These are phyloP conservation scores for Engystomops pustulosus DNA, from an alignment of 2,113 vertebrate genomes.

Conservation along the genomic window DNA sequence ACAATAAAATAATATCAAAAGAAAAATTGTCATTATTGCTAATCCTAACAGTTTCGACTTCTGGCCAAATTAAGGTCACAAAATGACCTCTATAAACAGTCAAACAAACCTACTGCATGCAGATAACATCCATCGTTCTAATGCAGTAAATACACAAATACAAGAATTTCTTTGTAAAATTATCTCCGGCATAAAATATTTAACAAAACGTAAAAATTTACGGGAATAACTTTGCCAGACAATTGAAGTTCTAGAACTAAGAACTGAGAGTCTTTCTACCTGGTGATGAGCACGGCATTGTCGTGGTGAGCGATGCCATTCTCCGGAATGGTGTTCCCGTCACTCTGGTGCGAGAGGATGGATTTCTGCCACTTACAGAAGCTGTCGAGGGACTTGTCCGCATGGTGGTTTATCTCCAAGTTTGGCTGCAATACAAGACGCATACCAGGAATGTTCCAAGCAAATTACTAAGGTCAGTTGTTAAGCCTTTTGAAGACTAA, in stretches of 20 bases:
- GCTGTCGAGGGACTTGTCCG: conserved; percentile 99
- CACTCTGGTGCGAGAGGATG: conserved; percentile 94
- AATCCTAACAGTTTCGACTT: background rate
- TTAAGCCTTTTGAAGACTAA: conserved; percentile 82
- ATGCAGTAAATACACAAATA: too few relatives aligned
- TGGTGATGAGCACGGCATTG: conserved; percentile 98
- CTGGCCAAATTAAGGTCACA: background rate
- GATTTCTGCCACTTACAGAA: conserved; percentile 99
- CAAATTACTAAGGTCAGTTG: conserved; percentile 82
- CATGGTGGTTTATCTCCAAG: conserved; percentile 99
- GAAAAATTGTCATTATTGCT: background rate
- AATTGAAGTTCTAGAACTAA: too few relatives aligned
- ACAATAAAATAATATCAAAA: background rate
- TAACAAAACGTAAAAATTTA: too few relatives aligned
- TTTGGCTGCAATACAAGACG: conserved; percentile 91
- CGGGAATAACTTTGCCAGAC: too few relatives aligned
- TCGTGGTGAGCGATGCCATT: conserved; percentile 99
- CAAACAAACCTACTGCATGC: background rate
- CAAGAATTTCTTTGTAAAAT: too few relatives aligned
- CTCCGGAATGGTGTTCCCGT: conserved; percentile 98
- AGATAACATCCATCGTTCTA: too few relatives aligned
- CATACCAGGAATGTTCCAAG: conserved; percentile 83
- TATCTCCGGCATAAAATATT: too few relatives aligned
- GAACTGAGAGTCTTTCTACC: too few relatives aligned
- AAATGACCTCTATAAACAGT: background rate